phyloP scores from a whole-genome alignment of 2,888 invertebrate genomes.

The Eubasilissa splendida region DNA sequence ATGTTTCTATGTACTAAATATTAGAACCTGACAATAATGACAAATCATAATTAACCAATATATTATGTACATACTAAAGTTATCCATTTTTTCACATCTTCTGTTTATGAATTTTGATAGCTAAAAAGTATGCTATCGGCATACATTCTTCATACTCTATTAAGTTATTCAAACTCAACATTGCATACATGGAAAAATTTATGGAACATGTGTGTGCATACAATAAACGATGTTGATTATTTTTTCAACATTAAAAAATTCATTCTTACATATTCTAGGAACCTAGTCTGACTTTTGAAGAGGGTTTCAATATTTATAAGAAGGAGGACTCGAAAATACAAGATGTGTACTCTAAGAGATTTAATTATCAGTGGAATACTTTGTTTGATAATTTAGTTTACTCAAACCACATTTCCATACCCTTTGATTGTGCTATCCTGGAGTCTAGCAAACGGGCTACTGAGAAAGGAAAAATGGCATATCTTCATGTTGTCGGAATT shows the following conservation, averaged over 20 bases:
- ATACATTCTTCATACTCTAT: too few species aligned
- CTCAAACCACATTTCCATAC: conserved; percentile 70
- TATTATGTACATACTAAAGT: too few species aligned
- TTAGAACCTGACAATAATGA: not conserved
- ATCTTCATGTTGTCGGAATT: conserved; percentile 77
- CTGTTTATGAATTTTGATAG: too few species aligned
- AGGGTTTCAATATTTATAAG: conserved; percentile 17
- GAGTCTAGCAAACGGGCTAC: conserved; percentile 75
- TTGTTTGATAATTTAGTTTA: conserved; percentile 44
- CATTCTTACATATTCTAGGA: conserved; percentile 24
- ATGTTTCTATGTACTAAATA: not conserved
- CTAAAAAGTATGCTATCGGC: too few species aligned
- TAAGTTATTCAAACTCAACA: too few species aligned
- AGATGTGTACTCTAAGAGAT: conserved; percentile 7
- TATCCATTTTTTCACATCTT: too few species aligned
- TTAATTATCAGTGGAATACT: conserved; percentile 61
- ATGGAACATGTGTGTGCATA: too few species aligned
- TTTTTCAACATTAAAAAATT: not conserved
- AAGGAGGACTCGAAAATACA: not conserved
- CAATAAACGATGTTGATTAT: not conserved
- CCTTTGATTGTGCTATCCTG: conserved; percentile 75
- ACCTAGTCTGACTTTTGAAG: conserved; percentile 39
- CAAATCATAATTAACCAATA: too few species aligned
- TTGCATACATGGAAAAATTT: too few species aligned
- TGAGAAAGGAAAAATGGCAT: conserved; percentile 70